Base-by-base conservation (phyloP, 2,888 invertebrate species). In the Drosophila mercatorum region DNA sequence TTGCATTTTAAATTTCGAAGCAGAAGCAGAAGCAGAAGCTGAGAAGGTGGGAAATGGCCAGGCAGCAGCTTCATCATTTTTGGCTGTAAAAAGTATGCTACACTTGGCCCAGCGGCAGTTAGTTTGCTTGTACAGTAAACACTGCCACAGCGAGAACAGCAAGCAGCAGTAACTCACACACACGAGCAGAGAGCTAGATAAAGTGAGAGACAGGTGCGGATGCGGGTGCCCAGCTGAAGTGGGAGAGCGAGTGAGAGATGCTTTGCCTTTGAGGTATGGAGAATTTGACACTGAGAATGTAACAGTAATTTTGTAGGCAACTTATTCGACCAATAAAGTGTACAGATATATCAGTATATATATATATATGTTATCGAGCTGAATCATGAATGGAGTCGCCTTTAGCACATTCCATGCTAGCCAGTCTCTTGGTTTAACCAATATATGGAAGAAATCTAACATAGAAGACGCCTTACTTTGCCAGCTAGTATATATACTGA, bases 1-100 rank as follows among this genome's bases (percentile, higher is more conserved):
- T 78, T 73, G 73, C 67, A 81, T 75, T 86, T 80, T 67, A 74
- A 77, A 80, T 74, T 82, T 65, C 14, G 12, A 52, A 40, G 44
- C 31, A 28, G 53, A 38, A 22, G 31, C 31, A 0, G 49, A n/a
- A 59, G 53, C 17, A 60, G 51, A 59, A 52, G 55, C 57, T n/a
- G 59, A 31, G 46, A 47, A 60, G 56, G 6, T 12, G 34, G 34
- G 10, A 34, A 34, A 10, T 10, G 34, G 34, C 11, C 17, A 17
- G 36, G 28, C 26, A 17, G 49, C 8, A 17, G 59, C 70, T 53
- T 63, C 74, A 79, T 69, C 72, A 72, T 70, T 81, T 81, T 81
- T 72, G 59, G 53, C 77, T 55, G 61, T 67, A 59, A 56, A 71
- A 82, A 75, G 77, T 77, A 76, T 76, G 83, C 77, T 81, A 63